Percentiles rank a stretch among this genome's conserved stretches.
Evolutionary conservation across 2,888 invertebrate species (phyloP).

Genomic region (Cataglyphis albicans): DNA sequence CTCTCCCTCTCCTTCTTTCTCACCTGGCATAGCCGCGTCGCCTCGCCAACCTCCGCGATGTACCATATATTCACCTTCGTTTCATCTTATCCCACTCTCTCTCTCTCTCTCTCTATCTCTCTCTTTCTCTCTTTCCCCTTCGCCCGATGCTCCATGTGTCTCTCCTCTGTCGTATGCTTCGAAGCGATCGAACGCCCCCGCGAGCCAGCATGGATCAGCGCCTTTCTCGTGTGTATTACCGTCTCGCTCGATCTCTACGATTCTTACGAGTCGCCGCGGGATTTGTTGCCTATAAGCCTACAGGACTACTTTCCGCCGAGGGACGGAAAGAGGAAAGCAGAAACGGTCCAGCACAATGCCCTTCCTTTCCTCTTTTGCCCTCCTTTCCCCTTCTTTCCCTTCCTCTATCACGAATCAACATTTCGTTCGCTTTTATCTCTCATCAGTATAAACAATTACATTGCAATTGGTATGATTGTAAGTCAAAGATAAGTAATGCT

Average conservation of each 20-base stretch:
- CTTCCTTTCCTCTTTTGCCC: background rate
- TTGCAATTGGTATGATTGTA: background rate
- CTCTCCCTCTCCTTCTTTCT: slow-evolving; percentile 54
- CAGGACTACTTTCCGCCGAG: slow-evolving; percentile 74
- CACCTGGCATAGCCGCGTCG: slow-evolving; percentile 59
- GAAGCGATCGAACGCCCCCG: slow-evolving; percentile 85
- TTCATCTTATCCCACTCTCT: slow-evolving; percentile 31
- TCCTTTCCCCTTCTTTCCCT: no score
- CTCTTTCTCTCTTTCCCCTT: slow-evolving; percentile 17
- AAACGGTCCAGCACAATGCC: slow-evolving; percentile 39
- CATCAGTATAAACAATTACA: slow-evolving; percentile 18
- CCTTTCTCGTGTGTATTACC: slow-evolving; percentile 73
- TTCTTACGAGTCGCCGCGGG: slow-evolving; percentile 81
- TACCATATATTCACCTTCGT: slow-evolving; percentile 60
- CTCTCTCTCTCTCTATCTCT: background rate
- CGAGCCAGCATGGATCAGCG: slow-evolving; percentile 76
- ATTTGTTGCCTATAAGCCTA: slow-evolving; percentile 74
- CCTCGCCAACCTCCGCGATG: slow-evolving; percentile 55
- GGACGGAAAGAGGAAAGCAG: slow-evolving; percentile 65
- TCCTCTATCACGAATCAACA: background rate
- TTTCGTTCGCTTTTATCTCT: background rate
- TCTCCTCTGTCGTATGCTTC: slow-evolving; percentile 69
- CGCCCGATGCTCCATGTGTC: slow-evolving; percentile 5
- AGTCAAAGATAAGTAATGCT: background rate
- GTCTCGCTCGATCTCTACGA: slow-evolving; percentile 80